These are phyloP conservation scores for Pogoniulus pusillus DNA, from an alignment of 2,797 vertebrate species.

Conservation along the genomic window DNA sequence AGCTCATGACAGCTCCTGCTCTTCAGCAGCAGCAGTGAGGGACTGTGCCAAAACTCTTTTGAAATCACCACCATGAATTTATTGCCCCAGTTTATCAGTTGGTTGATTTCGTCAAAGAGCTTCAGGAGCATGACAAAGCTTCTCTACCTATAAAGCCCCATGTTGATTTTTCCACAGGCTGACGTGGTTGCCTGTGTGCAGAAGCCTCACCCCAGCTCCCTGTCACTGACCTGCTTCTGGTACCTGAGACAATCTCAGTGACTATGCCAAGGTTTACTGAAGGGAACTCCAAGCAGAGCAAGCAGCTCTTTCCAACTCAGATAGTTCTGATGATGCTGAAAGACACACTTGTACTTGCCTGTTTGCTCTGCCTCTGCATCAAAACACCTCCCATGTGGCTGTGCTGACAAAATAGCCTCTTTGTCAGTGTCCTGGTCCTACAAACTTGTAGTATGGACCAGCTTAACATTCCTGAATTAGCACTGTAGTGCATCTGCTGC, in stretches of 20 bases:
- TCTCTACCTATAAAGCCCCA: background rate
- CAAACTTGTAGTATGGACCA: too few species aligned
- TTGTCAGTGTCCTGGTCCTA: too few species aligned
- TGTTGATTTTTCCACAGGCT: constrained; percentile 30
- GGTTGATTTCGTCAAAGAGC: background rate
- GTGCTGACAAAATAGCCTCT: too few species aligned
- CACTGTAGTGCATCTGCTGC: too few species aligned
- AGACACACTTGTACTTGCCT: too few species aligned
- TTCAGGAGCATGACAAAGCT: background rate
- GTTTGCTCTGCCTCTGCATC: too few species aligned
- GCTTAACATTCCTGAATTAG: too few species aligned
- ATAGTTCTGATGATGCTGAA: too few species aligned
- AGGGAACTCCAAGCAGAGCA: too few species aligned
- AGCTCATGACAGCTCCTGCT: background rate
- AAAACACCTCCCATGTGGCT: too few species aligned
- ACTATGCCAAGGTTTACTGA: background rate
- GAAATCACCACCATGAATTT: background rate
- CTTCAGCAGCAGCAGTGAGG: background rate
- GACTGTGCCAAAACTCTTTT: background rate
- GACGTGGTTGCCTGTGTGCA: background rate
- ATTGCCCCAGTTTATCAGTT: constrained; percentile 15
- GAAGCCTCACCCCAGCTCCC: constrained; percentile 11
- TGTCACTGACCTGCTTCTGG: background rate
- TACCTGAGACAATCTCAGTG: background rate
- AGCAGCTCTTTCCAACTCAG: too few species aligned